Percentiles rank a stretch among this genome's conserved stretches.
Conservation (phyloP, 2,113 vertebrate genomes). For the Trochalopteron elliotii region DNA sequence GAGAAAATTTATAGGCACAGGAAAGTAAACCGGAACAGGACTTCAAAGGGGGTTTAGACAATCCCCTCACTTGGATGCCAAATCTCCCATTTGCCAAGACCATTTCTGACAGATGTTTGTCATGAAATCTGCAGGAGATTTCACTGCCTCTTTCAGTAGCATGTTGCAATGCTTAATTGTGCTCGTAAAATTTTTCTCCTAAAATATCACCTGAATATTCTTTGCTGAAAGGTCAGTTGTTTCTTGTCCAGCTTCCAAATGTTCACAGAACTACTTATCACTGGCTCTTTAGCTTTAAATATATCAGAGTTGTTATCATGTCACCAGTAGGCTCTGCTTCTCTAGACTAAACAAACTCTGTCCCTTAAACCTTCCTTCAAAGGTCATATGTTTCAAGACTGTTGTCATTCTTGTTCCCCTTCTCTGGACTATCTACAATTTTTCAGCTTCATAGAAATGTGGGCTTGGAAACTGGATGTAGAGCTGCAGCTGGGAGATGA, state of each 20-base stretch:
- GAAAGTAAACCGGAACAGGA: background rate
- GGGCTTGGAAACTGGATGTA: background rate
- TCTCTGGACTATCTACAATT: background rate
- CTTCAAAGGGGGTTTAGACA: background rate
- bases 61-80: background rate
- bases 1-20: conserved; percentile 12
- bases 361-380: background rate
- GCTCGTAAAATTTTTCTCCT: background rate
- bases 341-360: conserved; percentile 37
- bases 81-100: background rate
- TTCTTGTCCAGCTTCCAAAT: background rate
- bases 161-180: background rate
- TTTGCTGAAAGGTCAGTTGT: background rate
- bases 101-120: background rate
- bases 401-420: background rate
- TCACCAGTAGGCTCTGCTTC: background rate
- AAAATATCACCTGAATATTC: conserved; percentile 18
- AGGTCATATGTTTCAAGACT: background rate
- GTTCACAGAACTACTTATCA: background rate
- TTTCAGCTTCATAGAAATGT: background rate
- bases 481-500: background rate
- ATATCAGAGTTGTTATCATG: background rate
- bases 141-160: conserved; percentile 7
- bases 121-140: background rate
- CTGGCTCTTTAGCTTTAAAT: background rate